Evolutionary conservation across 2,113 vertebrate genomes (phyloP), one percentile per base, ranked within the genome.

Genomic region (Benitochromis conjunctus): DNA sequence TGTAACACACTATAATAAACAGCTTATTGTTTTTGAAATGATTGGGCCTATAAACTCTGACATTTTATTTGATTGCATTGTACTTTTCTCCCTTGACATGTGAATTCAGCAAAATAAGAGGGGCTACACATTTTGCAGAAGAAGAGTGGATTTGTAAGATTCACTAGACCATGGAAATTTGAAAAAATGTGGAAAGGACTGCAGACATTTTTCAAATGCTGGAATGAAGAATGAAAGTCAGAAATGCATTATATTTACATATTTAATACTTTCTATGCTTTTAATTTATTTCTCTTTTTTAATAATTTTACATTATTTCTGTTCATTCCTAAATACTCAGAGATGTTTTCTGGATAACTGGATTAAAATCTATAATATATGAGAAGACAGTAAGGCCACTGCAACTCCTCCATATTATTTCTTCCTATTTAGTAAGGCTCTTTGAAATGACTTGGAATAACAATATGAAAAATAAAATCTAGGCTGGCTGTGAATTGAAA

Each of bases 361-460:
- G 21, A 79, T 38, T 21, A 31, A 81, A 36, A 36, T 36, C 4
- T 16, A 26, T 76, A 16, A 38, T 55, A 76, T 51, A 46, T 76
- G 43, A 76, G 18, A 76, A 31, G 9, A 76, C 48, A 76, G 46
- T 19, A 10, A 51, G 26, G 43, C 26, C 69, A 31, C 6, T 51
- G 38, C 4, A 53, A 55, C 29, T 48, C 7, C 24, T 56, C n/a
- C 18, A 51, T 36, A 69, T 16, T 62, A 1, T 12, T 21, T 53
- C 78, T 57, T 76, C 43, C 62, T n/a, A 48, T 78, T 76, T 18
- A 76, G 3, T 21, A 10, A 48, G 9, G 41, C 31, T 58, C 48
- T n/a, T 43, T 84, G 24, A 84, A 79, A 86, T 80, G 7, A 51
- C 26, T 54, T 78, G 74, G 69, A 88, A 90, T 86, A 88, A 79